A percentile compares a stretch with the other conserved stretches of the same genome.
phyloP scores from a whole-genome alignment of 2,888 invertebrate genomes.

The Steromphala cineraria region DNA sequence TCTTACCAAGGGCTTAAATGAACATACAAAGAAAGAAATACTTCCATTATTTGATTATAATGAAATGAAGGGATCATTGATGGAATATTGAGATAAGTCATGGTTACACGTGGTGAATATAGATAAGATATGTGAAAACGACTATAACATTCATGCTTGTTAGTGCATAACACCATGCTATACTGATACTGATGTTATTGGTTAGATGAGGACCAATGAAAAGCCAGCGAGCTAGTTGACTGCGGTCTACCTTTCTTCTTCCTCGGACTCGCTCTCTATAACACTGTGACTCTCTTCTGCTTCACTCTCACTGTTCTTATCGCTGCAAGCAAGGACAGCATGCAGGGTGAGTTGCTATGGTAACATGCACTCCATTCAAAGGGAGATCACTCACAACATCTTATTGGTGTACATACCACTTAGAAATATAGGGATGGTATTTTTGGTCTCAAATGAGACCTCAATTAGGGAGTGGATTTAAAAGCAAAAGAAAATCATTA shows the following conservation, averaged over 20 bases:
- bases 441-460: too few species aligned
- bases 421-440: too few species aligned
- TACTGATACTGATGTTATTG: not conserved
- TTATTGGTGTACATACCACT: too few species aligned
- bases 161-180: not conserved
- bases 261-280: slow-evolving; percentile 14
- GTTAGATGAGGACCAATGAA: not conserved
- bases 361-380: not conserved
- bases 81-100: not conserved
- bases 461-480: too few species aligned
- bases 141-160: not conserved
- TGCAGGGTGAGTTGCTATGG: slow-evolving; percentile 16
- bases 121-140: not conserved
- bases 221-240: not conserved
- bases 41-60: too few species aligned
- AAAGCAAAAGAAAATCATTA: too few species aligned
- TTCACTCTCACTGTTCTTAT: slow-evolving; percentile 24
- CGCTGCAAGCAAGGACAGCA: slow-evolving; percentile 35
- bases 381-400: too few species aligned
- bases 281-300: not conserved
- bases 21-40: too few species aligned
- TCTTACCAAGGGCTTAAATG: too few species aligned
- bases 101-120: not conserved
- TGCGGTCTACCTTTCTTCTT: slow-evolving; percentile 15
- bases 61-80: too few species aligned